phyloP scores from a whole-genome alignment of 30 jellyfish, hydroid and myxozoan genomes.

The Aurelia aurita region DNA sequence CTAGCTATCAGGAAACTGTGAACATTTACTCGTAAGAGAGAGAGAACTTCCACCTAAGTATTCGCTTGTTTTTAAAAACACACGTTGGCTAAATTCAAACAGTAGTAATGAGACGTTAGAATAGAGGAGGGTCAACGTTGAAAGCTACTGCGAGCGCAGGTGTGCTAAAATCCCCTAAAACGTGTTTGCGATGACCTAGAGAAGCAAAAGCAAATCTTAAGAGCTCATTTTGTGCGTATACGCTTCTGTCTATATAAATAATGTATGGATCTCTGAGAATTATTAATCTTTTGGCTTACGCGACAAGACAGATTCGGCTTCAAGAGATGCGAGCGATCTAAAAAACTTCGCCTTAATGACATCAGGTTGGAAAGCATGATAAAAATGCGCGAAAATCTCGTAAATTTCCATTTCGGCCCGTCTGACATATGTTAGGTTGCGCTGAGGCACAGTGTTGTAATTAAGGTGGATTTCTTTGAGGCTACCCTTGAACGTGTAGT shows the following conservation, averaged over 20 bases:
- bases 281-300: conserved; percentile 57
- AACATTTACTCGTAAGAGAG: too few relatives aligned
- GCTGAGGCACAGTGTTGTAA: not conserved
- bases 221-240: conserved; percentile 64
- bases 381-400: conserved; percentile 5
- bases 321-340: not conserved
- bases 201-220: conserved; percentile 55
- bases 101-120: not conserved
- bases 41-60: too few relatives aligned
- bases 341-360: not conserved
- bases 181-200: conserved; percentile 77
- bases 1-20: too few relatives aligned
- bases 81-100: not conserved
- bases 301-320: conserved; percentile 34
- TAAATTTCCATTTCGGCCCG: not conserved
- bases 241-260: conserved; percentile 58
- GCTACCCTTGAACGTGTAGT: conserved; percentile 17
- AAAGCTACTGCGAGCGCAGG: conserved; percentile 49
- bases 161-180: conserved; percentile 39
- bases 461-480: conserved; percentile 20
- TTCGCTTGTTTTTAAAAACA: too few relatives aligned
- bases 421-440: too few relatives aligned
- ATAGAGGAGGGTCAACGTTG: conserved; percentile 22
- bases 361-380: not conserved
- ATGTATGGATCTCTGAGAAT: conserved; percentile 36